Percentiles rank a stretch among this genome's conserved stretches.
These are phyloP conservation scores for Cataglyphis hispanica DNA, from an alignment of 1,140 invertebrate genomes.

Conservation along the genomic window DNA sequence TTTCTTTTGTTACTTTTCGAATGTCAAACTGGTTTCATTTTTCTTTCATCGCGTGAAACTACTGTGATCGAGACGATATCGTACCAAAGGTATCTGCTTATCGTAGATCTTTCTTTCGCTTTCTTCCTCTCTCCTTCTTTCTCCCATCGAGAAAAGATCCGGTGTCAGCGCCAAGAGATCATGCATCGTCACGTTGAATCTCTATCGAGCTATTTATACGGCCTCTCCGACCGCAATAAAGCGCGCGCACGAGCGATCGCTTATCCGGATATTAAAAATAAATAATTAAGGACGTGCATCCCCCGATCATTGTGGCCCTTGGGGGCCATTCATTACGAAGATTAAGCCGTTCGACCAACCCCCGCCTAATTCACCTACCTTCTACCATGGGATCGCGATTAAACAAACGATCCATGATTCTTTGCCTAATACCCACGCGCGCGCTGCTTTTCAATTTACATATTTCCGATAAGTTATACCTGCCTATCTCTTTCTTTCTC, in stretches of 20 bases:
- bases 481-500: too few species aligned
- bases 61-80: constrained; percentile 68
- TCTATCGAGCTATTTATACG: constrained; percentile 58
- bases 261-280: constrained; percentile 69
- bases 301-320: constrained; percentile 51
- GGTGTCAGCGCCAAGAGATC: constrained; percentile 6
- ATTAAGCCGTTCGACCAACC: constrained; percentile 76
- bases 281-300: constrained; percentile 74
- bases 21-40: constrained; percentile 73
- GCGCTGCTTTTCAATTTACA: constrained; percentile 78
- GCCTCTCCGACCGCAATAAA: constrained; percentile 29
- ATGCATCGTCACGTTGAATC: constrained; percentile 70
- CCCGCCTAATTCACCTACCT: constrained; percentile 21
- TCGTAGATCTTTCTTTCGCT: constrained; percentile 64
- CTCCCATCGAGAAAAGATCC: constrained; percentile 50
- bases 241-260: constrained; percentile 24
- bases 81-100: constrained; percentile 65
- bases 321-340: constrained; percentile 76
- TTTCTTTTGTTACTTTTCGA: neutral
- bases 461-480: constrained; percentile 73
- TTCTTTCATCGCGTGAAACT: constrained; percentile 66
- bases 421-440: constrained; percentile 63
- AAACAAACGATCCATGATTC: constrained; percentile 58
- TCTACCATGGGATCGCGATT: constrained; percentile 40
- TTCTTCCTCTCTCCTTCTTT: neutral